Conservation (phyloP, 2,113 vertebrate species). For the Sigmodon hispidus region DNA sequence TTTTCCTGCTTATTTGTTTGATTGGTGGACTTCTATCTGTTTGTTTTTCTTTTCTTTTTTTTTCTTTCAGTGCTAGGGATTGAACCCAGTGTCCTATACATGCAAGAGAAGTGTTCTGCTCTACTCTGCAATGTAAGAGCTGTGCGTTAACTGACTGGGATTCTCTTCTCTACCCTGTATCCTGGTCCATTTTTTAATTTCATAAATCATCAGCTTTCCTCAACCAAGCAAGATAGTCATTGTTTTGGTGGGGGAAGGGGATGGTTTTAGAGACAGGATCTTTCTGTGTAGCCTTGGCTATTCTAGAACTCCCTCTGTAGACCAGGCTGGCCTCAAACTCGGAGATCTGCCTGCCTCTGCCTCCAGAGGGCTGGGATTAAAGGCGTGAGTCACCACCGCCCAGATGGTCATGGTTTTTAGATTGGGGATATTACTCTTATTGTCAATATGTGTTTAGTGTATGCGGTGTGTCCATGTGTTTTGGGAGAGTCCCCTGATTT, state of each 20-base stretch:
- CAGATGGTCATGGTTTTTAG: neutral
- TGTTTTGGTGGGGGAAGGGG: neutral
- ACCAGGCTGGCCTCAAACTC: too few species aligned
- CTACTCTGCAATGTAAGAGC: neutral
- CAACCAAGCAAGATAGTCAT: neutral
- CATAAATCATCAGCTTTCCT: neutral
- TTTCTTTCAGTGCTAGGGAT: neutral
- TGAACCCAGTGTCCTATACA: neutral
- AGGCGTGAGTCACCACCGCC: too few species aligned
- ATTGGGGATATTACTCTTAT: neutral
- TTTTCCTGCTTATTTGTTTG: neutral
- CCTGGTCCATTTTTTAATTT: neutral
- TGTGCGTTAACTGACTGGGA: neutral
- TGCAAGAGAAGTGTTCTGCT: neutral
- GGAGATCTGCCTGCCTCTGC: too few species aligned
- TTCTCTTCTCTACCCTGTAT: neutral
- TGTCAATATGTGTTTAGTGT: neutral
- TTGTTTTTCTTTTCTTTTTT: neutral
- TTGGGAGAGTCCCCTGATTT: slow-evolving; percentile 46
- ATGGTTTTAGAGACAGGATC: too few species aligned
- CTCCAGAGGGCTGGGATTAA: too few species aligned
- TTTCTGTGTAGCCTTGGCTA: too few species aligned
- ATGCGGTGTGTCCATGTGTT: neutral
- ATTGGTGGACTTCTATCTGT: neutral
- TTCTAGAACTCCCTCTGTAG: too few species aligned